Conservation (phyloP, 2,888 invertebrate genomes). For the Cephus rjabovi region DNA sequence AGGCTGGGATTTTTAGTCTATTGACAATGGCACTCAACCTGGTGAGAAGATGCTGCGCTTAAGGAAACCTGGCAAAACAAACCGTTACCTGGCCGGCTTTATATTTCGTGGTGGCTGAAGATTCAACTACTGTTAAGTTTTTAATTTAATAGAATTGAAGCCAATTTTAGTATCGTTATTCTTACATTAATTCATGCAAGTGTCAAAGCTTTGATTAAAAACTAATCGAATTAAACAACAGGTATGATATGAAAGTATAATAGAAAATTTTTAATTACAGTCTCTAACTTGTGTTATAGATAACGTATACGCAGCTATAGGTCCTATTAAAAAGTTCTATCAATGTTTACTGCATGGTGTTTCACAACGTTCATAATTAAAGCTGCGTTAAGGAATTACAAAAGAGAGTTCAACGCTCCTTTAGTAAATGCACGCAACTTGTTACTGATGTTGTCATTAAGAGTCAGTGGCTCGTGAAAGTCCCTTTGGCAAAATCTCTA, state of each 20-base stretch:
- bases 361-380: neutral
- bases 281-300: neutral
- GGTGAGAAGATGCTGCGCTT: neutral
- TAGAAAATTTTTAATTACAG: neutral
- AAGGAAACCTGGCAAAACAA: conserved; percentile 15
- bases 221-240: neutral
- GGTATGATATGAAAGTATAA: neutral
- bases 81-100: conserved; percentile 63
- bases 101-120: conserved; percentile 28
- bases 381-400: neutral
- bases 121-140: neutral
- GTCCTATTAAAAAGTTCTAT: neutral
- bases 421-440: neutral
- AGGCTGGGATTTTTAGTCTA: neutral
- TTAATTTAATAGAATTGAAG: neutral
- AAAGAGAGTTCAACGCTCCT: neutral
- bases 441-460: neutral
- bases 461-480: neutral
- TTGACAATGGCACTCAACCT: neutral
- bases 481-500: neutral
- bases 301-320: neutral
- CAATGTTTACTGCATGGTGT: neutral
- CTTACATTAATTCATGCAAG: neutral
- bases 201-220: neutral
- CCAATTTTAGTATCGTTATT: neutral